Evolutionary conservation across 2,888 invertebrate species (phyloP).

Genomic region (Arctia plantaginis): DNA sequence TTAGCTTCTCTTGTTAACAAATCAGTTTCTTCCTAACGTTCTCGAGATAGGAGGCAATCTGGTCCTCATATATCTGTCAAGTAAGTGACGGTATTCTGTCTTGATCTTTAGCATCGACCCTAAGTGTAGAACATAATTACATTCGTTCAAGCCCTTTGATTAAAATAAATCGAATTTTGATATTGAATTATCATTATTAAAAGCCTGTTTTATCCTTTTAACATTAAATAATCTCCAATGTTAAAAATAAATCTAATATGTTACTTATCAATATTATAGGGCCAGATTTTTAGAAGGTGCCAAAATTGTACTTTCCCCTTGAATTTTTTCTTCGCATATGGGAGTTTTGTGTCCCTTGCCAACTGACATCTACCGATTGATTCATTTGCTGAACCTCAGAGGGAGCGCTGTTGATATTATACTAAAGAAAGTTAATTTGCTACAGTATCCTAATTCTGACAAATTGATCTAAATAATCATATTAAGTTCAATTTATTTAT

Average conservation of each 20-base stretch:
- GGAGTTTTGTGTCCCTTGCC: no score
- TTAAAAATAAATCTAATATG: background rate
- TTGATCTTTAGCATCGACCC: background rate
- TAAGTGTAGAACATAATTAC: background rate
- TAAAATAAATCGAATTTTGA: background rate
- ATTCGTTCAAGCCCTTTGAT: background rate
- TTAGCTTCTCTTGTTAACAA: slow-evolving; percentile 18
- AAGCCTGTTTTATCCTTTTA: background rate
- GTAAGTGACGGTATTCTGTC: background rate
- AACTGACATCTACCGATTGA: background rate
- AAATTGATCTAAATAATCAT: background rate
- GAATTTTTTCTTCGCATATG: background rate
- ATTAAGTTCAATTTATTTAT: background rate
- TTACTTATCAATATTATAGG: no score
- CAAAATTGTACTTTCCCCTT: background rate
- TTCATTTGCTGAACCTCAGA: background rate
- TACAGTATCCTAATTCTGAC: background rate
- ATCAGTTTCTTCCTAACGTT: slow-evolving; percentile 7
- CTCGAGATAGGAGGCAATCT: background rate
- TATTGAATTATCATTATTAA: background rate
- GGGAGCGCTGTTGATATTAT: background rate
- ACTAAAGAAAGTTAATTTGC: background rate
- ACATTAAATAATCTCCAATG: background rate
- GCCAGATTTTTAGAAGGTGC: background rate
- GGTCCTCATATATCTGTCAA: background rate